Evolutionary conservation across 2,888 invertebrate species (phyloP), one percentile per base, ranked within the genome.

Genomic region (Lampropteryx suffumata): DNA sequence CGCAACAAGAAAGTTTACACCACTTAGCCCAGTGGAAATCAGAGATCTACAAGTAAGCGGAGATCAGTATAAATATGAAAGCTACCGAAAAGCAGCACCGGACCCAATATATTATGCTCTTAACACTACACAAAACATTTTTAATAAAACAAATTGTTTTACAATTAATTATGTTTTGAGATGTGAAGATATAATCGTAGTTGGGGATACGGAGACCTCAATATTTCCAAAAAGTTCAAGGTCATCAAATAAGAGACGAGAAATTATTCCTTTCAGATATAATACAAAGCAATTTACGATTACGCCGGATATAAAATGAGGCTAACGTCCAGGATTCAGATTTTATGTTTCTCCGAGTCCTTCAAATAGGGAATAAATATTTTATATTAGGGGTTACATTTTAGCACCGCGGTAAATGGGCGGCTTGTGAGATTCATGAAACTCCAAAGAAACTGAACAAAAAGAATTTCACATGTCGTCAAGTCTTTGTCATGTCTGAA

Each of bases 321-420:
- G 40, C 34, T 42, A 36, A 39, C 28, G 39, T 46, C 46, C 37
- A 34, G 21, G 42, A 43, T 37, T 47, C 45, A 32, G 34, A 52
- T 37, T 47, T 51, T 42, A 52, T 43, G 39, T 34, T 39, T 33
- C 12, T 12, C 12, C 2, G 10, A 47, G 47, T 47, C 30, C 51
- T 52, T 52, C 46, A 46, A 47, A 47, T 47, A 28, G 29, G 39
- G 34, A 39, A 33, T 37, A 47, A 39, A 34, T 37, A 46, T 51
- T 42, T 42, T 35, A 35, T 39, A 24, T n/a, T 35, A 2, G 2
- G 34, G 12, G 12, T 40, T 35, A 40, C 41, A 44, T 36, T 35
- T 29, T 36, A 29, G 44, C 12, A 8, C 10, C 8, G 12, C 12
- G 21, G n/a, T 36, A n/a, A 37, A 27, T 1, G 10, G 5, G n/a